A percentile compares a stretch with the other conserved stretches of the same genome.
phyloP scores from a whole-genome alignment of 1,140 invertebrate species.

The Homarus americanus region DNA sequence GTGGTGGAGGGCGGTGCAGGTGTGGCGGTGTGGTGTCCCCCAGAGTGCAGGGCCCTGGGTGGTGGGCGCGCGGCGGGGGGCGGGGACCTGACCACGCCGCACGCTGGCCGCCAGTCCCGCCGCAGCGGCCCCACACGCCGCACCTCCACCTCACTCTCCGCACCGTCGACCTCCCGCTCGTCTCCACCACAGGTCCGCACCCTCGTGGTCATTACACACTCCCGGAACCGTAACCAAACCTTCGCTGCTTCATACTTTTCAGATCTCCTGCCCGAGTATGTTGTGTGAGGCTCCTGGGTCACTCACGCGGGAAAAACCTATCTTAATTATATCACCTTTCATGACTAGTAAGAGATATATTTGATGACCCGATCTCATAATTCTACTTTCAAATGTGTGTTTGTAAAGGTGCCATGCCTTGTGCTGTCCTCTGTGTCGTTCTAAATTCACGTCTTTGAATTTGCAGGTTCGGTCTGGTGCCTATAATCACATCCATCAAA shows the following conservation, averaged over 20 bases:
- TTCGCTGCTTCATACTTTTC: background rate
- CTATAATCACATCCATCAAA: background rate
- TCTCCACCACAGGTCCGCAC: conserved; percentile 18
- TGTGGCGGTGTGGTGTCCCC: conserved; percentile 28
- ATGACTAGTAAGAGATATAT: no score
- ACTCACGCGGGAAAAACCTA: no score
- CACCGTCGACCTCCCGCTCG: conserved; percentile 14
- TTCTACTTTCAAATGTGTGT: background rate
- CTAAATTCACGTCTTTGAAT: conserved; percentile 48
- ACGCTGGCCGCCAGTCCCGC: conserved; percentile 50
- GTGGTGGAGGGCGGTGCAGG: background rate
- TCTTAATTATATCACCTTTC: no score
- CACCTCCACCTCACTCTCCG: conserved; percentile 35
- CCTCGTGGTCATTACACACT: background rate
- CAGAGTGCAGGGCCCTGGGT: conserved; percentile 40
- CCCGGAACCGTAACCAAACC: no score
- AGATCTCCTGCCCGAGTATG: no score
- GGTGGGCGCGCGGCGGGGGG: conserved; percentile 55
- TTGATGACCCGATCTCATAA: no score
- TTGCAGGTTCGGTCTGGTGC: conserved; percentile 30
- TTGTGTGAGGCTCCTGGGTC: no score
- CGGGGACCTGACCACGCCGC: conserved; percentile 54
- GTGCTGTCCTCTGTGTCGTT: conserved; percentile 18
- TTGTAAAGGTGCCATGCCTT: background rate
- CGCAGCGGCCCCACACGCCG: conserved; percentile 68